A percentile compares a stretch with the other conserved stretches of the same genome.
These are phyloP conservation scores for Forpus xanthops DNA, from an alignment of 2,797 vertebrate genomes.

Conservation along the genomic window DNA sequence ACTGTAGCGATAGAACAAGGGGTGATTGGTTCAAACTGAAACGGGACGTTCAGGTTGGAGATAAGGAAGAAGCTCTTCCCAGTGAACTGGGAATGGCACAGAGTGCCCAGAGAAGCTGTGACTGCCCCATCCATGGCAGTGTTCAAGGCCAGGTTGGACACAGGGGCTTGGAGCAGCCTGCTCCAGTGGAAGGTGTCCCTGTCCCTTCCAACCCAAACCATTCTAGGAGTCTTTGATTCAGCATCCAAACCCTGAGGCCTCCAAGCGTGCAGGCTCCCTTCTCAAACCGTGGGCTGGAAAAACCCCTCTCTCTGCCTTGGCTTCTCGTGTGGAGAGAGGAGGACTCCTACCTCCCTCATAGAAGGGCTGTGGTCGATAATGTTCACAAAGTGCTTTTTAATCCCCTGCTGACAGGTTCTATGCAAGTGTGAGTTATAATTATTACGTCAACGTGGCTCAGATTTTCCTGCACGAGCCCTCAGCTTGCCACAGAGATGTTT, in stretches of 20 bases:
- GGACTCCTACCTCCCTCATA: slow-evolving; percentile 23
- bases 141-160: neutral
- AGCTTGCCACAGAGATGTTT: slow-evolving; percentile 45
- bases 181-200: neutral
- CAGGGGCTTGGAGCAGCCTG: neutral
- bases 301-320: neutral
- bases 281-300: neutral
- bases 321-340: neutral
- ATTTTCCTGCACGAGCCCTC: slow-evolving; percentile 41
- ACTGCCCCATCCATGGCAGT: neutral
- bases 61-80: neutral
- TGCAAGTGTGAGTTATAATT: slow-evolving; percentile 56
- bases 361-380: slow-evolving; percentile 30
- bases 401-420: slow-evolving; percentile 57
- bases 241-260: rapidly evolving
- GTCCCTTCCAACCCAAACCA: neutral
- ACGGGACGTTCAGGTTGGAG: neutral
- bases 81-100: neutral
- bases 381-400: slow-evolving; percentile 65
- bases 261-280: neutral
- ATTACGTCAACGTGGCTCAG: slow-evolving; percentile 50
- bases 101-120: neutral
- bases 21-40: neutral
- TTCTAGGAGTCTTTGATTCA: neutral
- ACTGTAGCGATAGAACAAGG: neutral